Evolutionary conservation across 2,888 invertebrate genomes (phyloP), one percentile per base, ranked within the genome.

Genomic region (Melitaea athalia): DNA sequence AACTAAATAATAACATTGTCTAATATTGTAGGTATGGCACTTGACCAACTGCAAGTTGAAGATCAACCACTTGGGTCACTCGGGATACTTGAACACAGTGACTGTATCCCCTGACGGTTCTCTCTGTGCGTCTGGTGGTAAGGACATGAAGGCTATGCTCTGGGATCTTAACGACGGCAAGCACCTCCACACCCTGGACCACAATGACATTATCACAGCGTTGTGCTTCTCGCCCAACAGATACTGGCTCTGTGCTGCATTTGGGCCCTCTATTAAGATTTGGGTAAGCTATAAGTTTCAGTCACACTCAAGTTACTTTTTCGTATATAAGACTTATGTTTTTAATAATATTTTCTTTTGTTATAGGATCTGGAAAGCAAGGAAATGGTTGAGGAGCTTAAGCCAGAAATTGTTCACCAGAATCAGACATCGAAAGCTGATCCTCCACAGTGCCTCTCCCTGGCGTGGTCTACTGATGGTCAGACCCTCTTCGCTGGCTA

Each of bases 161-260:
- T 99, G 99, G 99, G 99, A 99, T 91, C 94, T 99, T 86, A 99
- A 99, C 90, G 99, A 99, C 86, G 99, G 99, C 93, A 99, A 99
- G 93, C 99, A 99, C 91, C 94, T 99, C 85, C 99, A 99, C 94
- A 99, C 99, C 14, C 93, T 99, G 82, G 99, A 99, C 86, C 99
- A 99, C 91, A 99, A 98, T 91, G 99, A 99, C 86, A 97, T 98
- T 88, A 99, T 99, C 93, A 99, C 99, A 80, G 97, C 99, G 6
- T 94, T 99, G 80, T 98, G 98, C 95, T 99, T 99, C 96, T 99
- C 99, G 74, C 99, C 99, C 74, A 99, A 99, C 94, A 96, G 99
- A 85, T 99, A 99, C 86, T 99, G 99, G 99, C 95, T 99, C 75
- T 99, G 99, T 90, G 99, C 99, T 84, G 99, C 99, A 31, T 99